These are phyloP conservation scores for Teleogryllus occipitalis DNA, from an alignment of 1,140 invertebrate genomes.

Conservation along the genomic window DNA sequence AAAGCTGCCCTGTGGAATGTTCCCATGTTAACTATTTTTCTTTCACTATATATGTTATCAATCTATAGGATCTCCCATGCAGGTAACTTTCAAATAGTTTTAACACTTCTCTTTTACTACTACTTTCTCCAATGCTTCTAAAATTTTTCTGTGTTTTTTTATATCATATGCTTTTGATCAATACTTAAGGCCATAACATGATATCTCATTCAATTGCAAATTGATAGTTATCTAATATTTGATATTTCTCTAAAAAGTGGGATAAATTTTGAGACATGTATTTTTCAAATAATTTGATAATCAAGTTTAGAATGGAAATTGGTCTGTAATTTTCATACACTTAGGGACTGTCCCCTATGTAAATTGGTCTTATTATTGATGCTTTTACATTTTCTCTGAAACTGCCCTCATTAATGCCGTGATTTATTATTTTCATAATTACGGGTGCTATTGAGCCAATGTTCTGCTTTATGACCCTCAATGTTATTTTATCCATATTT, in stretches of 20 bases:
- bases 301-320: neutral
- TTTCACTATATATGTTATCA: no score
- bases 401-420: neutral
- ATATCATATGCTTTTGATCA: neutral
- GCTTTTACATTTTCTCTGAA: no score
- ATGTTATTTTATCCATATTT: no score
- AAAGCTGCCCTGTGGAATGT: neutral
- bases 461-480: no score
- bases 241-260: neutral
- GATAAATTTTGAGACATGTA: neutral
- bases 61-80: neutral
- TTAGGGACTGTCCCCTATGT: neutral
- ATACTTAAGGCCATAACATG: neutral
- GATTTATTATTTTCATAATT: neutral
- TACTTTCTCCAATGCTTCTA: neutral
- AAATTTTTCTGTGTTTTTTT: neutral
- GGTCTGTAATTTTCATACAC: neutral
- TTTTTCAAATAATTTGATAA: neutral
- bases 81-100: neutral
- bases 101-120: neutral
- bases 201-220: neutral
- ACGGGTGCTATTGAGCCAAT: neutral
- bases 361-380: no score
- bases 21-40: neutral
- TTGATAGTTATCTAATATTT: neutral